phyloP scores from a whole-genome alignment of 2,797 vertebrate species.

The Rhinatrema bivittatum region DNA sequence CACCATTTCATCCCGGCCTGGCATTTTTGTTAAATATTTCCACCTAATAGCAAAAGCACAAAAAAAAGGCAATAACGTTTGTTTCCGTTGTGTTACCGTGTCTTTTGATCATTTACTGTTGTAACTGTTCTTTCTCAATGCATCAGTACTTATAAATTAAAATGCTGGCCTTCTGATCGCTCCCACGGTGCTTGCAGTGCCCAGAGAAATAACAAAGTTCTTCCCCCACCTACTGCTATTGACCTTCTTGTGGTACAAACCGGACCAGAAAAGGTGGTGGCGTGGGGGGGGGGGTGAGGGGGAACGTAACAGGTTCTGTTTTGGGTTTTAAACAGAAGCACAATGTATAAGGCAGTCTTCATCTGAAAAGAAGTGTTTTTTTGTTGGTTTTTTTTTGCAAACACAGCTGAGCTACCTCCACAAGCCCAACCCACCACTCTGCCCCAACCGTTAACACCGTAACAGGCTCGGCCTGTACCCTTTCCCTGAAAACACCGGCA shows the following conservation, averaged over 20 bases:
- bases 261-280: conserved; percentile 11
- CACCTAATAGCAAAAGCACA: too few relatives aligned
- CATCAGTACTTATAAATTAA: conserved; percentile 22
- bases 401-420: conserved; percentile 66
- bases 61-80: conserved; percentile 11
- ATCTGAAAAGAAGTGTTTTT: conserved; percentile 45
- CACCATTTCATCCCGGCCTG: too few relatives aligned
- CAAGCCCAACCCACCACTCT: conserved; percentile 57
- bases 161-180: conserved; percentile 16
- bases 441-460: too few relatives aligned
- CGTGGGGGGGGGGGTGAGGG: too few relatives aligned
- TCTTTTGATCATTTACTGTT: conserved; percentile 10
- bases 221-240: conserved; percentile 20
- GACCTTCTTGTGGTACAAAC: conserved; percentile 17
- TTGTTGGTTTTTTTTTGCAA: conserved; percentile 63
- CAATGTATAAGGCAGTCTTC: conserved; percentile 51
- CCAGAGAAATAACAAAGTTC: conserved; percentile 16
- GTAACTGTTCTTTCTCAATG: conserved; percentile 20
- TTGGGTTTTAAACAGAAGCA: conserved; percentile 43
- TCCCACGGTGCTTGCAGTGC: conserved; percentile 20
- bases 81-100: conserved; percentile 7
- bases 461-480: conserved; percentile 47
- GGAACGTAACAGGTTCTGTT: too few relatives aligned
- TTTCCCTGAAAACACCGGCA: conserved; percentile 56
- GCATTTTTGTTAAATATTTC: too few relatives aligned